A percentile compares a stretch with the other conserved stretches of the same genome.
phyloP scores from a whole-genome alignment of 1,140 invertebrate species.

The Drosophila rufa region DNA sequence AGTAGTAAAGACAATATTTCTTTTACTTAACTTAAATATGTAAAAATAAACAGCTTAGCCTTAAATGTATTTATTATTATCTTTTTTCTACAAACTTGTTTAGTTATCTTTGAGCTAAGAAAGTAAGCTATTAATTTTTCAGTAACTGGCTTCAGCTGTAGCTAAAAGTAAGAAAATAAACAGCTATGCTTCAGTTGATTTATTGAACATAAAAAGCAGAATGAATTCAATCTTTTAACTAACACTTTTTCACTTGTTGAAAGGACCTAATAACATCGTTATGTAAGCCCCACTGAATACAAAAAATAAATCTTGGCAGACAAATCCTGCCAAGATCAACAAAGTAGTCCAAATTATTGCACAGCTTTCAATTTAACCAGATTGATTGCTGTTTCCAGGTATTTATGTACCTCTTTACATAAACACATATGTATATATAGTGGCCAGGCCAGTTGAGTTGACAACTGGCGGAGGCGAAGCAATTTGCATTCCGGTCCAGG shows the following conservation, averaged over 20 bases:
- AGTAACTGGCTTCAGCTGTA: neutral
- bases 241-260: no score
- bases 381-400: constrained; percentile 38
- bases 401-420: constrained; percentile 3
- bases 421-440: neutral
- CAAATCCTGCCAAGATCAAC: neutral
- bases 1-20: no score
- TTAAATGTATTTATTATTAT: neutral
- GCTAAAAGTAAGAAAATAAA: neutral
- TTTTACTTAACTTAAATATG: no score
- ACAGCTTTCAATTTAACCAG: constrained; percentile 23
- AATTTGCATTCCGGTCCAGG: constrained; percentile 55
- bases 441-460: constrained; percentile 32
- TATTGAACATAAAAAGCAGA: neutral
- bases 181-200: neutral
- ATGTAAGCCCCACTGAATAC: no score
- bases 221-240: no score
- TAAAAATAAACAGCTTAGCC: no score
- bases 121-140: no score
- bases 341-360: constrained; percentile 15
- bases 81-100: neutral
- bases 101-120: neutral
- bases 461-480: constrained; percentile 39
- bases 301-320: neutral
- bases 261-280: no score